Evolutionary conservation across 2,888 invertebrate genomes (phyloP).

Genomic region (Entomobrya proxima): DNA sequence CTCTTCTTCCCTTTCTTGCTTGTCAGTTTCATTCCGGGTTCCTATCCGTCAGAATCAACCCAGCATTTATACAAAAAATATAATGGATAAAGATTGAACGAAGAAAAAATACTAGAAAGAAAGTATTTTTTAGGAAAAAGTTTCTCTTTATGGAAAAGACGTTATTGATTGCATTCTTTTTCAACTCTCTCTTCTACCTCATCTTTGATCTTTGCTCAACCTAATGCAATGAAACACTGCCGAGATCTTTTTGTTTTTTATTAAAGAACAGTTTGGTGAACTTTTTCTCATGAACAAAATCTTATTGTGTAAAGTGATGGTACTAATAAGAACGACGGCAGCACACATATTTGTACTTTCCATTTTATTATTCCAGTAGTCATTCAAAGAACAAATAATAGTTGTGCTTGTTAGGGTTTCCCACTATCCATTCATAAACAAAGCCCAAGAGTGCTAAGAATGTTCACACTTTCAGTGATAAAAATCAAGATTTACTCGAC

Average conservation of each 20-base stretch:
- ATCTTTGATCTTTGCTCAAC: background rate
- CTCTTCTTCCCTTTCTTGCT: background rate
- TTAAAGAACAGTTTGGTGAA: no score
- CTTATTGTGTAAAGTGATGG: background rate
- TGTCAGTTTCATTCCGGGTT: background rate
- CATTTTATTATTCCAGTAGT: no score
- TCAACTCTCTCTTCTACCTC: background rate
- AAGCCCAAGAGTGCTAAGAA: no score
- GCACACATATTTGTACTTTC: no score
- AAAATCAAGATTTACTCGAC: no score
- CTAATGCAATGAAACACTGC: no score
- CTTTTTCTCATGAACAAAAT: no score
- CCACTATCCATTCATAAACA: no score
- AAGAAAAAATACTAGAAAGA: background rate
- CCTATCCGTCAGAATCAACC: background rate
- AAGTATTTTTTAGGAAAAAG: background rate
- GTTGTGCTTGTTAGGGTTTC: no score
- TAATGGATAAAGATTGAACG: background rate
- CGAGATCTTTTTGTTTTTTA: no score
- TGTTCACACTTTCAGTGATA: no score
- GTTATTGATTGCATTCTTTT: background rate
- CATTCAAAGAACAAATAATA: no score
- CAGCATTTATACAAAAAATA: background rate
- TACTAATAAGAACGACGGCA: background rate
- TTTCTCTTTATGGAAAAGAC: background rate